Percentiles rank a stretch among this genome's conserved stretches.
phyloP scores from a whole-genome alignment of 2,113 vertebrate species.

The Larimichthys polyactis region DNA sequence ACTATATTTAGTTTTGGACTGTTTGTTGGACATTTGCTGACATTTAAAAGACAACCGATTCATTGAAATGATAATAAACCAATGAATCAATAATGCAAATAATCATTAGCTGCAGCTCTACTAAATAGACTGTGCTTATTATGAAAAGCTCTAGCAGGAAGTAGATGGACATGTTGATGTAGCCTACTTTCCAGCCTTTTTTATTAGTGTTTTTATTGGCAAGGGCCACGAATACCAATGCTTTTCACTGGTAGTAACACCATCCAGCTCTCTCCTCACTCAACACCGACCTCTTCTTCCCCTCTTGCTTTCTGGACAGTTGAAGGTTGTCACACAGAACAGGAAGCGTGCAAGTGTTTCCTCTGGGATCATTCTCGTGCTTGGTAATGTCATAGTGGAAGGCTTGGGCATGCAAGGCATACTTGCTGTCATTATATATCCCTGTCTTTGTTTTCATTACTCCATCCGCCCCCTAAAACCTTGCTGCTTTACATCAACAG shows the following conservation, averaged over 20 bases:
- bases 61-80: not conserved
- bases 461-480: not conserved
- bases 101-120: not conserved
- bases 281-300: constrained; percentile 37
- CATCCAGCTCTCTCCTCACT: constrained; percentile 25
- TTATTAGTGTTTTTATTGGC: constrained; percentile 39
- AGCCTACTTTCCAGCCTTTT: constrained; percentile 22
- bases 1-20: not conserved
- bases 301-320: constrained; percentile 27
- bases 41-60: not conserved
- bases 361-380: constrained; percentile 39
- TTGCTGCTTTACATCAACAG: not conserved
- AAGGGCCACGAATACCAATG: constrained; percentile 3
- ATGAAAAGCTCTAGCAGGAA: constrained; percentile 12
- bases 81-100: not conserved
- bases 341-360: constrained; percentile 67
- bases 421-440: not conserved
- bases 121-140: not conserved
- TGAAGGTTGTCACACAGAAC: constrained; percentile 70
- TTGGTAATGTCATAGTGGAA: not conserved
- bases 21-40: not conserved
- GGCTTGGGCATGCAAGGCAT: not conserved
- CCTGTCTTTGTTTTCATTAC: not conserved
- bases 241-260: constrained; percentile 38
- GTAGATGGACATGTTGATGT: constrained; percentile 10